These are phyloP conservation scores for Alosa sapidissima DNA, from an alignment of 2,797 vertebrate species.

Conservation along the genomic window DNA sequence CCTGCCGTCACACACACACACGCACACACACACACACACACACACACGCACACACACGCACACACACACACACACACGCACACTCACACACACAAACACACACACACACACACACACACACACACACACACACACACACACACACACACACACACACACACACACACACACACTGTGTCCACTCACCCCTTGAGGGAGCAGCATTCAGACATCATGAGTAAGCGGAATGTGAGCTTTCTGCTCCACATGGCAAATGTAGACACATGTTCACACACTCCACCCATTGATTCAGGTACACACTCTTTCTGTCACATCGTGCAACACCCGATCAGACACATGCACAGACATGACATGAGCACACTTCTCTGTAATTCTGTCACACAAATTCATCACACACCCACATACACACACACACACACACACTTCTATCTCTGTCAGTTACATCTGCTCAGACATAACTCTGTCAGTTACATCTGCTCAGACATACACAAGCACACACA, in stretches of 20 bases:
- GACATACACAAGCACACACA: neutral
- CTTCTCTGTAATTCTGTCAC: neutral
- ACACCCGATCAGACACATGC: neutral
- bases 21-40: neutral
- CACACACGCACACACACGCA: constrained; percentile 10
- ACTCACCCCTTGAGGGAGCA: neutral
- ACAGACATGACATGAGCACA: neutral
- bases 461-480: too few species aligned
- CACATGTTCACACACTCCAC: neutral
- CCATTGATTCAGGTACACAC: neutral
- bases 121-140: too few species aligned
- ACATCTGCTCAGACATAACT: too few species aligned
- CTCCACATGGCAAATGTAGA: constrained; percentile 1
- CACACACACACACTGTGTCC: constrained; percentile 40
- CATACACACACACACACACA: neutral
- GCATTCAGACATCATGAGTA: neutral
- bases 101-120: neutral
- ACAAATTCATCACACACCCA: neutral
- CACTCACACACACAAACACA: neutral
- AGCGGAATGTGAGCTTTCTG: neutral
- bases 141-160: too few species aligned
- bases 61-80: constrained; percentile 12
- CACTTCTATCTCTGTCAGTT: too few species aligned
- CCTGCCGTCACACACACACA: constrained; percentile 37
- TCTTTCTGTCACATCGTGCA: neutral